Base-by-base conservation (phyloP, 1,140 invertebrate genomes). In the Procambarus virginalis region DNA sequence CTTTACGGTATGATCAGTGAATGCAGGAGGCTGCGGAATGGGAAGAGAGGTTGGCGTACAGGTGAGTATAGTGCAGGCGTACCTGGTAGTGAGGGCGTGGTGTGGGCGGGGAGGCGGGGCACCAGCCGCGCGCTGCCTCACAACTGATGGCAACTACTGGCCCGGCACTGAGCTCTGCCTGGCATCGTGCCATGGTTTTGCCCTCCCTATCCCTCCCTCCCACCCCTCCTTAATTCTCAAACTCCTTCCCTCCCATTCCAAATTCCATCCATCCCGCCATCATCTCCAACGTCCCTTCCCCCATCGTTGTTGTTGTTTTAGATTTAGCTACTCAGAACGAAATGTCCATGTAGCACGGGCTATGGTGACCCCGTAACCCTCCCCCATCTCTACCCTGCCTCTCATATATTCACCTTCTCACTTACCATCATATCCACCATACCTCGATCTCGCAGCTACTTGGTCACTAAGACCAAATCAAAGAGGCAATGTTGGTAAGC, bases 81-180 rank as follows among this genome's bases (percentile, higher is more conserved):
- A 73, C 68, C 68, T 73, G 68, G 68, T 73, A 73, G n/a, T 73
- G 68, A 34, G 68, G 68, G 68, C 68, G 68, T 73, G 76, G 49
- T 82, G 80, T 58, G 46, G 80, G 68, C 58, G 58, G 80, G 20
- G 51, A 64, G 58, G 58, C 22, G 22, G 10, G 22, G 46, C 34
- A 68, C 9, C 10, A 46, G 48, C n/a, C 58, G 55, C 58, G 34
- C 58, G 14, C n/a, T 10, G 10, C 68, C 8, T 34, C 80, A 22
- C 80, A 58, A 68, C 80, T 34, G 12, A 6, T 64, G 80, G 68
- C 46, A 60, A 60, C 45, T 12, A 68, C 80, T 82, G 60, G 80
- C 80, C 80, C 80, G 80, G 55, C 80, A 82, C 80, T 82, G 80
- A 73, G 4, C 80, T 64, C 45, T 49, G 17, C 9, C 60, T 64